Base-by-base conservation (phyloP, 2,113 vertebrate species). In the Nesoenas mayeri region DNA sequence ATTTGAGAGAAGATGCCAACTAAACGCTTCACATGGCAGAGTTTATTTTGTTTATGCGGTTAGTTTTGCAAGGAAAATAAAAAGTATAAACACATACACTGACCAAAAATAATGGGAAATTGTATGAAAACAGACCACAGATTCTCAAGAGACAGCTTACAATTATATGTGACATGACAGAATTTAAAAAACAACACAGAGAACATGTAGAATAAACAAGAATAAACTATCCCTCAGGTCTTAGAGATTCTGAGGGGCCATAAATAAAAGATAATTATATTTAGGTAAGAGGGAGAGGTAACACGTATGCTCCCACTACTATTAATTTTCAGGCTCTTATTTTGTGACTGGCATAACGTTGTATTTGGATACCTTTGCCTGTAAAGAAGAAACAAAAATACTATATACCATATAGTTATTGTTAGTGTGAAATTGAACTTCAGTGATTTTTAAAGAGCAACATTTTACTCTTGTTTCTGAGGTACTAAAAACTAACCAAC, bases 191-290 rank as follows among this genome's bases (percentile, higher is more conserved):
- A 57, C 85, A 97, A 94, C 96, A 91, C 48, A 2, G 1, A 66
- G 83, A 87, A 36, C 57, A 47, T 84, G 92, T 47, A 95, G 88
- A 81, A 81, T 69, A 96, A 96, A 96, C 92, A 97, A 56, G 69
- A 67, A 57, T 60, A 42, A 81, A 70, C 22, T 65, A 3, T 81
- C 90, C 95, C 95, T 32, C 22, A 62, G 77, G 92, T 66, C 92
- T 14, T 26, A 34, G 31, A 32, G 92, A 66, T 65, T 92, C 90
- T 32, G 78, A 89, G 92, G 85, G 90, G 61, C 61, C 83, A 79
- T 95, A 97, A 96, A 96, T 96, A 92, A 88, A 81, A 91, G 85
- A 95, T 69, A 96, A 96, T 94, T 77, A 82, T 96, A 96, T 96
- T 97, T 97, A 91, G 79, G 73, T 79, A 94, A 89, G 84, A 91